Evolutionary conservation across 2,113 vertebrate species (phyloP).

Genomic region (Siphamia tubifer): DNA sequence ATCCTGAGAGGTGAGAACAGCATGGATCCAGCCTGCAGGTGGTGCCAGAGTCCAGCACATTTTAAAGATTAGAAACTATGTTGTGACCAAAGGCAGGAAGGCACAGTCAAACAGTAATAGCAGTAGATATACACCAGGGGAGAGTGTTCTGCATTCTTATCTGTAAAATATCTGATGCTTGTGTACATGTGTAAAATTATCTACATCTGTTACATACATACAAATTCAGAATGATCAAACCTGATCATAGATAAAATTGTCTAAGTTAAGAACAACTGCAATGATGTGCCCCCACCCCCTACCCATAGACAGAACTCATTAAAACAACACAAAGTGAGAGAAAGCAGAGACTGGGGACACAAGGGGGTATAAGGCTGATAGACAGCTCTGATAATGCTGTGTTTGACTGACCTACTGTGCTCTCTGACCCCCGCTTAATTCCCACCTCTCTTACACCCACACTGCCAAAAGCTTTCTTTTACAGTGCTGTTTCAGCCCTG

Average conservation of each 20-base stretch:
- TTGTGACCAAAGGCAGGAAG: no score
- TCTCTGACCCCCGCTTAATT: constrained; percentile 62
- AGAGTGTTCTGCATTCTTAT: no score
- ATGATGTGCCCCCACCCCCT: neutral
- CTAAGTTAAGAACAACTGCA: neutral
- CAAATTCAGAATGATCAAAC: neutral
- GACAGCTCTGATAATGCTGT: constrained; percentile 58
- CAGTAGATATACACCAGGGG: no score
- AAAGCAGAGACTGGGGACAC: constrained; percentile 29
- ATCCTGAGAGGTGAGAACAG: constrained; percentile 98
- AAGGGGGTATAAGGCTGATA: constrained; percentile 27
- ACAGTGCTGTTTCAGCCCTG: constrained; percentile 36
- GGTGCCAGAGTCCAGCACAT: constrained; percentile 34
- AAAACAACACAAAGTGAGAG: constrained; percentile 25
- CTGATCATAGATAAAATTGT: constrained; percentile 1
- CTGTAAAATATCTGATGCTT: neutral
- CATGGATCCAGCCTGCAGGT: constrained; percentile 96
- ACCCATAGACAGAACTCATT: constrained; percentile 25
- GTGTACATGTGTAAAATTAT: neutral
- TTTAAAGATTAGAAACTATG: neutral
- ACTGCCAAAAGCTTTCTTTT: constrained; percentile 33
- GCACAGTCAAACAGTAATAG: no score
- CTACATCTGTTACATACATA: neutral
- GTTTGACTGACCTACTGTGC: constrained; percentile 51
- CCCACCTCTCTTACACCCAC: constrained; percentile 58